Evolutionary conservation across 92 coral and sea anemone genomes (phyloP).

Genomic region (Zoanthus sansibaricus): DNA sequence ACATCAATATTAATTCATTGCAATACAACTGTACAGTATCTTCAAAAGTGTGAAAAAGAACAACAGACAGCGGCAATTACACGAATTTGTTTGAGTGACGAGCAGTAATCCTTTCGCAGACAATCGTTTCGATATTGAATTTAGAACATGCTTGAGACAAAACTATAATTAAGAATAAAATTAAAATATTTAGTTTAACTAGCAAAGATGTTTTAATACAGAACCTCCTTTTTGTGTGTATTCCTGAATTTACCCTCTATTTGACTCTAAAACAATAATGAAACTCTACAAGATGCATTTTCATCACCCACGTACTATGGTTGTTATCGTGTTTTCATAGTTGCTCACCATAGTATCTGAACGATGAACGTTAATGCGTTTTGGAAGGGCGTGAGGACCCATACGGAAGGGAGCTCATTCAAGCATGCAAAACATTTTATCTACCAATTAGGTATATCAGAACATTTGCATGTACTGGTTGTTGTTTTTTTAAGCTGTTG

Average conservation of each 20-base stretch:
- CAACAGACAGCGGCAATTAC: neutral
- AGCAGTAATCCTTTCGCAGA: neutral
- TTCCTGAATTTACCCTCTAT: neutral
- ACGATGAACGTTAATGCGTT: neutral
- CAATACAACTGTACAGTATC: neutral
- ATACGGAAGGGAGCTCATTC: neutral
- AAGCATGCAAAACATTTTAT: neutral
- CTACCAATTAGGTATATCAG: too few species aligned
- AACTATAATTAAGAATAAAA: neutral
- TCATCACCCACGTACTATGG: neutral
- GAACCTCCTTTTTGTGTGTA: neutral
- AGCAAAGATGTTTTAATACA: neutral
- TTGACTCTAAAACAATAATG: neutral
- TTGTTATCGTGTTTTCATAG: neutral
- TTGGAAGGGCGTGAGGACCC: constrained; percentile 5
- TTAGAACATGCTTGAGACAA: neutral
- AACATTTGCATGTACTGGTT: too few species aligned
- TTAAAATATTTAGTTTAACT: neutral
- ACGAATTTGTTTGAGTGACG: neutral
- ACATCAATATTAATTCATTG: neutral
- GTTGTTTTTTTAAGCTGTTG: too few species aligned
- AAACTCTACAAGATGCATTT: neutral
- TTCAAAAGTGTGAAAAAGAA: neutral
- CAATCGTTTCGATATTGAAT: neutral
- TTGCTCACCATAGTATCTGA: neutral